Evolutionary conservation across 1,140 invertebrate genomes (phyloP), one percentile per base, ranked within the genome.

Genomic region (Drosophila paulistorum): DNA sequence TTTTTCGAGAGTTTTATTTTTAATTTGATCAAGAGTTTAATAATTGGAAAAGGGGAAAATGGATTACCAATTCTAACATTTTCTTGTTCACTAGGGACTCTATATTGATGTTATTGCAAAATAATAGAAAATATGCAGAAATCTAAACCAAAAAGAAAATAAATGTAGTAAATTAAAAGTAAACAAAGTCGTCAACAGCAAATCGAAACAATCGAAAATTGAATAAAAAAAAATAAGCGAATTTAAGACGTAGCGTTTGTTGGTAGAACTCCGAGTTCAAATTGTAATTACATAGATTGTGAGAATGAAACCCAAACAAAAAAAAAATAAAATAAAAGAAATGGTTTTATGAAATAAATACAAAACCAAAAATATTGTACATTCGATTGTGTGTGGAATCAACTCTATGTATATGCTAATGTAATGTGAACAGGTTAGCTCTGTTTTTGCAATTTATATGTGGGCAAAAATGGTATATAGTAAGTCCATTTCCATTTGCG

Each of bases 381-480:
- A 13, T 54, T 35, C 39, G 45, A 59, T 68, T 59, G 26, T 20
- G 17, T 58, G 3, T 14, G 7, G 14, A n/a, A 62, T 23, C 5
- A 7, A 20, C 17, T 51, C 17, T 51, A 48, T 48, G 20, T 48
- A 14, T 7, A 14, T 45, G 17, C 2, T 23, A 2, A 48, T 23
- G 10, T 51, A 23, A 11, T 7, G 10, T 23, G 20, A 23, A 51
- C 20, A 3, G 20, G 39, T 68, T 11, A 91, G 51, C 54, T 90
- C 30, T 82, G 77, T 59, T 92, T 92, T 60, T 91, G 77, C 9
- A 91, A 67, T 75, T 93, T 94, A 76, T 95, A 96, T 0, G 95
- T 95, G 37, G 95, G 95, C 92, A 94, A 93, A 82, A 96, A 96
- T 3, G 95, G 95, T 9, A 96, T 74, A 67, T 95, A 94, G 9